Percentiles rank a stretch among this genome's conserved stretches.
These are phyloP conservation scores for Epinotia ramella DNA, from an alignment of 2,888 invertebrate species.

Conservation along the genomic window DNA sequence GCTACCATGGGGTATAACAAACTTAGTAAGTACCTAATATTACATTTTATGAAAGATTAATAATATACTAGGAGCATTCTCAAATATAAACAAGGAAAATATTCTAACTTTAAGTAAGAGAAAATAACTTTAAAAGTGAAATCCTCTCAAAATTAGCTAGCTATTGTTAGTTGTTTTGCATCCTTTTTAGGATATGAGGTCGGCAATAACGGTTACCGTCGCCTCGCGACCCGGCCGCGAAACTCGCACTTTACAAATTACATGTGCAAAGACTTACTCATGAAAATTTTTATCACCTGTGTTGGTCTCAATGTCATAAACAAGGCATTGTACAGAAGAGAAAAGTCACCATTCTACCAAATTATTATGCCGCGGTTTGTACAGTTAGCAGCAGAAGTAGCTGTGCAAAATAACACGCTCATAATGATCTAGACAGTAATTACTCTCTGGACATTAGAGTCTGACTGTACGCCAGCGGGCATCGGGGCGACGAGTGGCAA, in stretches of 20 bases:
- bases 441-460: no score
- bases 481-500: no score
- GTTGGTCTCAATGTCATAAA: neutral
- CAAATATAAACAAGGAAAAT: neutral
- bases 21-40: no score
- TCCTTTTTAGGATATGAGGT: conserved; percentile 41
- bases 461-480: no score
- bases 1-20: no score
- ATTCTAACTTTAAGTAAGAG: neutral
- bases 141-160: neutral
- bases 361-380: neutral
- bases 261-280: conserved; percentile 21
- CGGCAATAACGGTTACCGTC: conserved; percentile 29
- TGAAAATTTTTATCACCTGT: neutral
- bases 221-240: conserved; percentile 10
- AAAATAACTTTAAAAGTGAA: conserved; percentile 20
- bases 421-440: no score
- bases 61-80: no score
- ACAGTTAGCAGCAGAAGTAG: neutral
- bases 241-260: conserved; percentile 1
- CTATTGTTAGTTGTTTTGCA: conserved; percentile 24
- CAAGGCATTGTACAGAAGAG: no score
- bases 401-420: no score
- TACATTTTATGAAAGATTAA: no score
- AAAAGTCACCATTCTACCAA: neutral